Percentiles rank a stretch among this genome's conserved stretches.
Conservation (phyloP, 2,797 vertebrate genomes). For the Trachops cirrhosus region DNA sequence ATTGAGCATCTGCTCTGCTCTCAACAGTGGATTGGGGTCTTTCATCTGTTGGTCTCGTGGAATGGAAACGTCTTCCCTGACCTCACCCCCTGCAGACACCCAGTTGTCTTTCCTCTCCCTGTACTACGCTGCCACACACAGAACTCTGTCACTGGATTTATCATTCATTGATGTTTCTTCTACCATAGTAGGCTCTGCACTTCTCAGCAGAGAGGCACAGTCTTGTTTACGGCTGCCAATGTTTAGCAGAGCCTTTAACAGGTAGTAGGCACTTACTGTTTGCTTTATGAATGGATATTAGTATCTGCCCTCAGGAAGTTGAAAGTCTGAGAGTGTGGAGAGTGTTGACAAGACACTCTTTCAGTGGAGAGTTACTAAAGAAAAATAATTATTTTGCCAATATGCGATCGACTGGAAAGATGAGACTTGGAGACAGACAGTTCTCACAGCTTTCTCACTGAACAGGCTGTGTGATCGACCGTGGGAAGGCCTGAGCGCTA, state of each 20-base stretch:
- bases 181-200: background rate
- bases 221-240: background rate
- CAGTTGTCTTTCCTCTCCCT: background rate
- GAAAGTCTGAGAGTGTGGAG: background rate
- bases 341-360: background rate
- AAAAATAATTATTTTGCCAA: slow-evolving; percentile 1
- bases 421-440: background rate
- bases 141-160: background rate
- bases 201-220: background rate
- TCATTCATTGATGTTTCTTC: background rate
- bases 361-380: slow-evolving; percentile 22
- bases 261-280: background rate
- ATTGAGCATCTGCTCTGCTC: background rate
- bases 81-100: background rate
- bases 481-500: slow-evolving; percentile 20
- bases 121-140: no score
- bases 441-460: background rate
- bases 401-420: background rate
- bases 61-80: background rate
- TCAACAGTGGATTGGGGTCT: background rate
- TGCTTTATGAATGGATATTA: background rate
- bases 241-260: background rate
- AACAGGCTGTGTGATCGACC: background rate
- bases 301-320: background rate
- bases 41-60: background rate